Percentiles rank a stretch among this genome's conserved stretches.
Evolutionary conservation across 1,140 invertebrate species (phyloP).

Genomic region (Macrobrachium nipponense): DNA sequence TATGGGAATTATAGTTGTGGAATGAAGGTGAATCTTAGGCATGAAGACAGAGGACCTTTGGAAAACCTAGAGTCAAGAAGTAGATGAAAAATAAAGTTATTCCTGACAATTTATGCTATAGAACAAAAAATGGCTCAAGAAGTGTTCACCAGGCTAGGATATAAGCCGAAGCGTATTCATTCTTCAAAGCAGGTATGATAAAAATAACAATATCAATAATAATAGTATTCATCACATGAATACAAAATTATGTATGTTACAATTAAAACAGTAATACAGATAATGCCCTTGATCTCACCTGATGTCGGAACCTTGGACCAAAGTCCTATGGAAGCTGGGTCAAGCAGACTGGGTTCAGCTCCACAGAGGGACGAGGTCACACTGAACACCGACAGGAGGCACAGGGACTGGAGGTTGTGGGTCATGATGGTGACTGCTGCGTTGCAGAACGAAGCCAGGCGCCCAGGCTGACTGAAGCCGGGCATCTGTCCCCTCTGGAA

Average conservation of each 20-base stretch:
- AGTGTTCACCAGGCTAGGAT: too few relatives aligned
- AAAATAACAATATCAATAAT: background rate
- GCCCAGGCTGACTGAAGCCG: slow-evolving; percentile 74
- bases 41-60: too few relatives aligned
- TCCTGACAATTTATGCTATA: too few relatives aligned
- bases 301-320: slow-evolving; percentile 48
- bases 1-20: too few relatives aligned
- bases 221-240: background rate
- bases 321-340: slow-evolving; percentile 47
- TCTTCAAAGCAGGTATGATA: too few relatives aligned
- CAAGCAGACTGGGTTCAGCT: slow-evolving; percentile 32
- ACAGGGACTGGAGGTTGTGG: slow-evolving; percentile 78
- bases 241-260: slow-evolving; percentile 77
- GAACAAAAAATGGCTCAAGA: too few relatives aligned
- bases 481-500: slow-evolving; percentile 82
- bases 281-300: background rate
- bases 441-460: slow-evolving; percentile 83
- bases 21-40: too few relatives aligned
- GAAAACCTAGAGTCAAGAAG: too few relatives aligned
- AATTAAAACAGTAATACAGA: slow-evolving; percentile 74
- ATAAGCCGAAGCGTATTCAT: too few relatives aligned
- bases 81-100: too few relatives aligned
- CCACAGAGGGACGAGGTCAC: slow-evolving; percentile 32
- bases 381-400: slow-evolving; percentile 49
- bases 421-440: slow-evolving; percentile 89